Conservation (phyloP, 2,113 vertebrate genomes). For the Ctenomys sociabilis region DNA sequence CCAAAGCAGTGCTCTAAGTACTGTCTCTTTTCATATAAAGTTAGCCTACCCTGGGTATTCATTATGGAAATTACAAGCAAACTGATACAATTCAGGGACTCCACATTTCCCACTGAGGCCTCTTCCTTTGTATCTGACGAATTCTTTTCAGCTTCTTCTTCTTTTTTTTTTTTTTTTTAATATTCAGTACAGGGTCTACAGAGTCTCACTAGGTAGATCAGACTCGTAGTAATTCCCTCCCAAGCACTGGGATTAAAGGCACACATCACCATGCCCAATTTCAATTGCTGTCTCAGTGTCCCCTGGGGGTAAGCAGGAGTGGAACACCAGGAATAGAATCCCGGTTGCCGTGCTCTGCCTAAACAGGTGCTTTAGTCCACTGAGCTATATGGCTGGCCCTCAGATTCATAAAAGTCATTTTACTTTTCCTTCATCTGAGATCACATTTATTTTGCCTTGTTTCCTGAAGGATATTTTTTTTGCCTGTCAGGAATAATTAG, state of each 20-base stretch:
- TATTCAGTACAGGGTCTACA: too few relatives aligned
- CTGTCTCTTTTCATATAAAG: not conserved
- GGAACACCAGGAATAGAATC: too few relatives aligned
- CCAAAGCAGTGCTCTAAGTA: not conserved
- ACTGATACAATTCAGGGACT: not conserved
- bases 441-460: not conserved
- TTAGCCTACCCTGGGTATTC: not conserved
- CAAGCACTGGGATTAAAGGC: too few relatives aligned
- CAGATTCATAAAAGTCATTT: not conserved
- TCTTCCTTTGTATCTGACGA: not conserved
- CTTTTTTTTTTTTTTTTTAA: too few relatives aligned
- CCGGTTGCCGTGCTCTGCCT: too few relatives aligned
- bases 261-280: too few relatives aligned
- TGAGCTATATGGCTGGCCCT: too few relatives aligned
- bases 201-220: too few relatives aligned
- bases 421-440: not conserved
- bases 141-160: not conserved
- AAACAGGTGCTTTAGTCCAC: too few relatives aligned
- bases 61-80: not conserved
- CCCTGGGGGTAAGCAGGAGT: too few relatives aligned
- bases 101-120: not conserved
- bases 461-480: slow-evolving; percentile 1
- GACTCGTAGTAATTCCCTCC: too few relatives aligned
- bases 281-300: too few relatives aligned
- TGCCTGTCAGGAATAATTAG: not conserved